Percentiles rank a stretch among this genome's conserved stretches.
These are phyloP conservation scores for Trididemnum clinides DNA, from an alignment of 23 tunicate genomes.

Conservation along the genomic window DNA sequence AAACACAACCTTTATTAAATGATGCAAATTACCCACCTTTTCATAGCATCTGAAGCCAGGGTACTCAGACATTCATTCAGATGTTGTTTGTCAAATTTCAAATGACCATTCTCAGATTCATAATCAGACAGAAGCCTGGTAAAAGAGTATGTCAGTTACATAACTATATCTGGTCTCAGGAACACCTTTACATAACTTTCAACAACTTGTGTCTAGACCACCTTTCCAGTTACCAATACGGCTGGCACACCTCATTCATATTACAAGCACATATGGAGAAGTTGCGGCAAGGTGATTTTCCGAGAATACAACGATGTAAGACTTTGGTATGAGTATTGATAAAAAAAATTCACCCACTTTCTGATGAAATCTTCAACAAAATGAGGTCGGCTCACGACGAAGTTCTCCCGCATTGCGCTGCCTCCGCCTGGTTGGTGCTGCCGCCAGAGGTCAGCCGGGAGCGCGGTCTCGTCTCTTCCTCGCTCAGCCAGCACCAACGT, in stretches of 20 bases:
- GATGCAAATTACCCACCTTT: constrained; percentile 9
- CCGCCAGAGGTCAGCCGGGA: constrained; percentile 90
- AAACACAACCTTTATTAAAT: too few relatives aligned
- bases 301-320: too few relatives aligned
- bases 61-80: neutral
- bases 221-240: too few relatives aligned
- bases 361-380: constrained; percentile 80
- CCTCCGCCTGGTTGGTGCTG: constrained; percentile 27
- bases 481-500: constrained; percentile 83
- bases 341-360: constrained; percentile 25
- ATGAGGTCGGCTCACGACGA: constrained; percentile 67
- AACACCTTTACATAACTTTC: too few relatives aligned
- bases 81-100: neutral
- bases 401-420: constrained; percentile 60
- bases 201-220: too few relatives aligned
- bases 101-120: neutral
- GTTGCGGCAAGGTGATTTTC: too few relatives aligned
- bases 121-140: neutral
- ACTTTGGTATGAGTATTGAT: neutral
- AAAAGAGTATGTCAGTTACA: too few relatives aligned
- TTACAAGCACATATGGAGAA: too few relatives aligned
- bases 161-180: too few relatives aligned
- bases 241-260: too few relatives aligned
- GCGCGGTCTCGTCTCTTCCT: constrained; percentile 87
- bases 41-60: constrained; percentile 15